phyloP scores from a whole-genome alignment of 2,113 vertebrate genomes.

The Rutilus rutilus region DNA sequence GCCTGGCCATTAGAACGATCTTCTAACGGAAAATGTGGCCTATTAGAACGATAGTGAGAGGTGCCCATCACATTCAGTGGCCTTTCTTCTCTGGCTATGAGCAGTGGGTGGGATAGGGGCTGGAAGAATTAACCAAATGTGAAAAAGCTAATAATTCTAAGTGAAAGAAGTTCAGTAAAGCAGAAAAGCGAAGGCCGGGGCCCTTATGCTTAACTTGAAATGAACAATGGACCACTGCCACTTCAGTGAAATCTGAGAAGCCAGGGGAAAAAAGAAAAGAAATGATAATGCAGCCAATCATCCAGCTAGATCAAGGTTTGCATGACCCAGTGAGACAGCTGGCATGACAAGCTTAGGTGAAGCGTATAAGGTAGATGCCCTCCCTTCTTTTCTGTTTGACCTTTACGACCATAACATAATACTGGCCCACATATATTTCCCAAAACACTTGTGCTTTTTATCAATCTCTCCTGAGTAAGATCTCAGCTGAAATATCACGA shows the following conservation, averaged over 20 bases:
- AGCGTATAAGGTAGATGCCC: neutral
- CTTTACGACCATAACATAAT: conserved; percentile 10
- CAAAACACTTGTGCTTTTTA: neutral
- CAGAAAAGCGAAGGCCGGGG: conserved; percentile 69
- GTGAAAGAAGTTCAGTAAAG: conserved; percentile 35
- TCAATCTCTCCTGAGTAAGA: neutral
- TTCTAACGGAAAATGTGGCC: conserved; percentile 57
- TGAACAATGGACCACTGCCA: conserved; percentile 81
- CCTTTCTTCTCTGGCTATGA: conserved; percentile 41
- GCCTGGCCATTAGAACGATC: conserved; percentile 65
- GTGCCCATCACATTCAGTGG: conserved; percentile 68
- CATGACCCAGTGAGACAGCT: conserved; percentile 68
- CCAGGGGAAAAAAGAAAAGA: conserved; percentile 78
- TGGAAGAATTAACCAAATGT: conserved; percentile 30
- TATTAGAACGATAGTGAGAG: conserved; percentile 70
- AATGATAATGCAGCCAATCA: conserved; percentile 71
- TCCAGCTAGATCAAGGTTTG: conserved; percentile 73
- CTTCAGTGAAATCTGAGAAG: conserved; percentile 88
- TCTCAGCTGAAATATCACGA: conserved; percentile 1
- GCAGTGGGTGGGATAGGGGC: conserved; percentile 22
- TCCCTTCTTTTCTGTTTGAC: conserved; percentile 12
- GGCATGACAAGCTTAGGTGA: conserved; percentile 48
- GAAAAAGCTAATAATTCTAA: conserved; percentile 50
- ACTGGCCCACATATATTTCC: conserved; percentile 33
- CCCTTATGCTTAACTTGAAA: conserved; percentile 80